Percentiles rank a stretch among this genome's conserved stretches.
These are phyloP conservation scores for Zosterops hypoxanthus DNA, from an alignment of 2,113 vertebrate genomes.

Conservation along the genomic window DNA sequence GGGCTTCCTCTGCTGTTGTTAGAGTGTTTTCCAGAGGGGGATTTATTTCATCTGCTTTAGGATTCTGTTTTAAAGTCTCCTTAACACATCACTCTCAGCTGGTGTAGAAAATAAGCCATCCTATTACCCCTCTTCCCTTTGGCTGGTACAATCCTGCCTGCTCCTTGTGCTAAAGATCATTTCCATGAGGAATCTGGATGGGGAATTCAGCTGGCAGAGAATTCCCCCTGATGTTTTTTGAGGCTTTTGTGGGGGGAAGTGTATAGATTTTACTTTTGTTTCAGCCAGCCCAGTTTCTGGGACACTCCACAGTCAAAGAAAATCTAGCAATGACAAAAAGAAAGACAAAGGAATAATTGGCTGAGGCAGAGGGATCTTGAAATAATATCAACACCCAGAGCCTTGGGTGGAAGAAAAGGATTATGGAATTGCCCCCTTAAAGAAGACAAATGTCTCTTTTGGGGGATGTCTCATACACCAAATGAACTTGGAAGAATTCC, in stretches of 20 bases:
- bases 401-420: background rate
- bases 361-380: background rate
- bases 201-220: background rate
- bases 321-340: background rate
- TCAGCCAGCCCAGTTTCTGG: background rate
- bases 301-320: background rate
- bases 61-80: background rate
- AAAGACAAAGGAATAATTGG: background rate
- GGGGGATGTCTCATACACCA: background rate
- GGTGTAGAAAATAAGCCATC: background rate
- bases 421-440: background rate
- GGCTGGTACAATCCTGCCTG: background rate
- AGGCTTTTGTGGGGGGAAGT: rapidly evolving
- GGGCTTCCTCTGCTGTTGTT: background rate
- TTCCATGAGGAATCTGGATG: background rate
- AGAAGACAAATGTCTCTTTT: background rate
- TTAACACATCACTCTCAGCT: background rate
- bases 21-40: background rate
- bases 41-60: background rate
- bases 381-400: background rate
- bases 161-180: background rate
- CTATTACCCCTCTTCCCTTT: background rate
- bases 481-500: background rate
- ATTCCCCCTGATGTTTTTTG: background rate
- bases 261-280: background rate